These are phyloP conservation scores for Drosophila barbarae DNA, from an alignment of 2,888 invertebrate genomes.

Conservation along the genomic window DNA sequence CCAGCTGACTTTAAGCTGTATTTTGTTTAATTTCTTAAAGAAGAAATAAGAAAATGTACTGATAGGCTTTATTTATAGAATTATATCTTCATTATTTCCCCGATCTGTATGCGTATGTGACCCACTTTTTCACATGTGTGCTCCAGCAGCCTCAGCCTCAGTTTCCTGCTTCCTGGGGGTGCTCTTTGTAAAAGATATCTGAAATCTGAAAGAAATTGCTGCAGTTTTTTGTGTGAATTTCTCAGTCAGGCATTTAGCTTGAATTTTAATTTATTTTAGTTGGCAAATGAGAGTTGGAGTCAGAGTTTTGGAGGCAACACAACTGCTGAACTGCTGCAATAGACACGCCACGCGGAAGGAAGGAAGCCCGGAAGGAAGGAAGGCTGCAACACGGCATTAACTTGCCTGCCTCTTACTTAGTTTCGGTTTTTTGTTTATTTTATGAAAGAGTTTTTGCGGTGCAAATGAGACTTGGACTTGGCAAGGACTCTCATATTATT, in stretches of 20 bases:
- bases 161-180: conserved; percentile 17
- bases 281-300: conserved; percentile 47
- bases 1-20: too few relatives aligned
- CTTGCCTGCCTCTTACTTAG: background rate
- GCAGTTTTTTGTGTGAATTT: too few relatives aligned
- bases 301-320: background rate
- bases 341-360: conserved; percentile 29
- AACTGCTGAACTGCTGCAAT: conserved; percentile 28
- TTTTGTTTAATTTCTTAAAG: too few relatives aligned
- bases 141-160: background rate
- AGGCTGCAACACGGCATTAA: conserved; percentile 19
- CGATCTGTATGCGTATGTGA: conserved; percentile 14
- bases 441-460: conserved; percentile 16
- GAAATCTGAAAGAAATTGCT: too few relatives aligned
- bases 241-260: conserved; percentile 48
- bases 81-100: too few relatives aligned
- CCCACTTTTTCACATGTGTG: conserved; percentile 34
- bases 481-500: conserved; percentile 12
- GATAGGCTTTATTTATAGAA: too few relatives aligned
- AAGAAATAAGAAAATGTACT: too few relatives aligned
- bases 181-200: background rate
- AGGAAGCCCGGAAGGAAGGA: background rate
- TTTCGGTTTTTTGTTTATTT: conserved; percentile 14
- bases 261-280: conserved; percentile 74
- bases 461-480: conserved; percentile 37